Conservation (phyloP, 2,113 vertebrate genomes). For the Regulus satrapa region DNA sequence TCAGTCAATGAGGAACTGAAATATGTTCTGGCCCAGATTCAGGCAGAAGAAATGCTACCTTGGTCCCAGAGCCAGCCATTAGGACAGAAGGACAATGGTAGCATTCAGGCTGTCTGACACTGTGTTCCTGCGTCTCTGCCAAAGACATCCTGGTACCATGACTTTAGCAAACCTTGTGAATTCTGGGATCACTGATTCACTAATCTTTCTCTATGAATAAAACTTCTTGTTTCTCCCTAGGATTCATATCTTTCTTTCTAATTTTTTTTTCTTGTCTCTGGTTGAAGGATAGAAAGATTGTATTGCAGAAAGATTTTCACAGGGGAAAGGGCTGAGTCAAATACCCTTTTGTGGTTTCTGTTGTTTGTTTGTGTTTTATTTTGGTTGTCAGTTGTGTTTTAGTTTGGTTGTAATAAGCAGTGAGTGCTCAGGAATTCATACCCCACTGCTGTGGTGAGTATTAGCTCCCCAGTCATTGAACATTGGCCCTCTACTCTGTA, state of each 20-base stretch:
- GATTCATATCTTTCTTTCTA: neutral
- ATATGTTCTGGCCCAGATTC: neutral
- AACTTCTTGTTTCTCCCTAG: neutral
- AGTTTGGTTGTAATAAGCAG: neutral
- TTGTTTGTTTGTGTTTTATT: neutral
- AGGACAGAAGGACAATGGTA: neutral
- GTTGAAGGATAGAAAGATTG: neutral
- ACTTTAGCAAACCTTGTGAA: neutral
- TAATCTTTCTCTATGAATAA: neutral
- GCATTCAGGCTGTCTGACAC: neutral
- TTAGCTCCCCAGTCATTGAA: neutral
- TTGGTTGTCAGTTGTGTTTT: neutral
- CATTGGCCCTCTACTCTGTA: neutral
- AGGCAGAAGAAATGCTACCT: neutral
- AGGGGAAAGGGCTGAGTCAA: neutral
- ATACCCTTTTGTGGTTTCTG: neutral
- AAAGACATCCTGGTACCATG: neutral
- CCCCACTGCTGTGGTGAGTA: neutral
- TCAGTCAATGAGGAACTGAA: neutral
- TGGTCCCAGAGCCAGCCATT: neutral
- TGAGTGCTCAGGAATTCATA: neutral
- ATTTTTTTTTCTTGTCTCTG: neutral
- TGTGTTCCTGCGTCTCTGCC: neutral
- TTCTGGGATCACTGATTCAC: neutral
- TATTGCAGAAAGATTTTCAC: neutral